phyloP scores from a whole-genome alignment of 2,888 invertebrate species.

The Colletes collaris region DNA sequence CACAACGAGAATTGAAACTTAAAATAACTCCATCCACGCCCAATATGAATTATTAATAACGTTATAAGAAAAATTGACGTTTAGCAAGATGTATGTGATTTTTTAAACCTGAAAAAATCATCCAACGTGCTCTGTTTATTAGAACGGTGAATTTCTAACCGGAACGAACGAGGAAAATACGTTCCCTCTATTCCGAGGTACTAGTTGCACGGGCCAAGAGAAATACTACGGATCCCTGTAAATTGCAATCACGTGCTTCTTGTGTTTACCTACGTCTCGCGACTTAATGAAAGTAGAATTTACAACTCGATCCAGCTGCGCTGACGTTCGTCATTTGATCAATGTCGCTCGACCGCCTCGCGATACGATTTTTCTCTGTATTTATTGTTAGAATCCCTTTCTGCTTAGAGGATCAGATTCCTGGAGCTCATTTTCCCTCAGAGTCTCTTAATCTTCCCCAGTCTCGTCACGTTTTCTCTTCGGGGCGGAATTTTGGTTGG shows the following conservation, averaged over 20 bases:
- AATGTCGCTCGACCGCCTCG: not conserved
- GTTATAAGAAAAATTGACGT: too few species aligned
- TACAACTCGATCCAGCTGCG: not conserved
- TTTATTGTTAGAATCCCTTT: not conserved
- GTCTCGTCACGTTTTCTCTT: conserved; percentile 23
- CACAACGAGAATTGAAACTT: too few species aligned
- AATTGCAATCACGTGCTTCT: conserved; percentile 16
- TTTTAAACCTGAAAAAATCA: not conserved
- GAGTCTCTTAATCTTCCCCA: conserved; percentile 14
- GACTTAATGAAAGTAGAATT: conserved; percentile 9
- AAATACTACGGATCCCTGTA: conserved; percentile 5
- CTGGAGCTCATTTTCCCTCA: not conserved
- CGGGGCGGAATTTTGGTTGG: conserved; percentile 7
- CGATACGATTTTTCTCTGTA: not conserved
- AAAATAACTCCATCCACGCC: too few species aligned
- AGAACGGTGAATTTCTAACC: not conserved
- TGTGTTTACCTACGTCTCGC: not conserved
- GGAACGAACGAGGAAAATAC: not conserved
- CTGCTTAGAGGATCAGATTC: not conserved
- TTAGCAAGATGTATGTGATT: not conserved
- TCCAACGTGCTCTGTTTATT: not conserved
- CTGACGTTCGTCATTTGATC: not conserved
- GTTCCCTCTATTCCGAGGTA: not conserved
- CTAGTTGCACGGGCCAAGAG: not conserved
- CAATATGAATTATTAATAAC: too few species aligned